Evolutionary conservation across 2,888 invertebrate genomes (phyloP).

Genomic region (Hymenopus coronatus): DNA sequence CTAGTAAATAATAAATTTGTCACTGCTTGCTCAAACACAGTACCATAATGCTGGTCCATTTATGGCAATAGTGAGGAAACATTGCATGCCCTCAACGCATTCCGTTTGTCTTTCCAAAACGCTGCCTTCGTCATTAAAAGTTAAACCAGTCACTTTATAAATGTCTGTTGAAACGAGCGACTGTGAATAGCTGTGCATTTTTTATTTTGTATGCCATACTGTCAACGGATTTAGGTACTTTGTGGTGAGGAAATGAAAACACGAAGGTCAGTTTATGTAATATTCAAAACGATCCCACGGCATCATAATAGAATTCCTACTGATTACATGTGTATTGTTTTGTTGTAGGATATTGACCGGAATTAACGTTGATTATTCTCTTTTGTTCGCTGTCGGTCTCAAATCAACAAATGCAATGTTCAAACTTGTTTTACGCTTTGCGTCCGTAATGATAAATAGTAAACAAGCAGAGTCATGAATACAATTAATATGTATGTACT

Average conservation of each 20-base stretch:
- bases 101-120: neutral
- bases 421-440: neutral
- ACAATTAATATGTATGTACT: too few relatives aligned
- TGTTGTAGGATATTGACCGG: neutral
- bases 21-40: too few relatives aligned
- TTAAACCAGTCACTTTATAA: neutral
- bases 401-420: neutral
- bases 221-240: neutral
- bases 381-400: neutral
- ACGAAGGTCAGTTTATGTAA: neutral
- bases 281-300: neutral
- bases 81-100: neutral
- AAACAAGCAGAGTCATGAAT: too few relatives aligned
- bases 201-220: neutral
- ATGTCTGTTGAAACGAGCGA: neutral
- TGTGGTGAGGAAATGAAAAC: neutral
- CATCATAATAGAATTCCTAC: neutral
- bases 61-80: neutral
- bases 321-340: neutral
- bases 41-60: neutral
- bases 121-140: neutral
- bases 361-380: neutral
- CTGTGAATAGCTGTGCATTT: neutral
- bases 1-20: too few relatives aligned
- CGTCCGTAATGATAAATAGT: too few relatives aligned